Evolutionary conservation across 2,113 vertebrate species (phyloP), one percentile per base, ranked within the genome.

Genomic region (Perca schrenkii): DNA sequence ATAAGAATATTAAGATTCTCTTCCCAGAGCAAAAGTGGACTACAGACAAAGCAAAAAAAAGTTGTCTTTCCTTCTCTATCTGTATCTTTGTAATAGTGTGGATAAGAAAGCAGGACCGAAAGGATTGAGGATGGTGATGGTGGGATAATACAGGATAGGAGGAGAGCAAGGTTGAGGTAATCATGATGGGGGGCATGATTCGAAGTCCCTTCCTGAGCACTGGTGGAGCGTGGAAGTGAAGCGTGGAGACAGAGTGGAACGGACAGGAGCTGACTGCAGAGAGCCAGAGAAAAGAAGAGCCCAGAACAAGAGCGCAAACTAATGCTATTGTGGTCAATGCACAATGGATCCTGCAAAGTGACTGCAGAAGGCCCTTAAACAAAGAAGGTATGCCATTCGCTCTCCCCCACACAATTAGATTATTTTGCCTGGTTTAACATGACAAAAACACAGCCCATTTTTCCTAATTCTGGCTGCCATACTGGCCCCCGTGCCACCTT

Each of bases 331-430:
- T 97, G 87, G 91, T 79, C 84, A 85, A 85, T 87, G 89, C 94
- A 97, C 96, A 97, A 96, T 95, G 93, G 94, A 77, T 89, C 94
- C 93, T 90, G 94, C 91, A 94, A 96, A 96, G 94, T 95, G 95
- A 96, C 95, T 96, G 94, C 91, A 82, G 88, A 96, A 91, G 94
- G 93, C 91, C 93, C 93, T 95, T 95, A 96, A 95, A 96, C 95
- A 96, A 96, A 95, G 86, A 86, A 77, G 81, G 93, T 91, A 91
- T 84, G 90, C 89, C 88, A 91, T 91, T 92, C 77, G 75, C 91
- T 89, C 84, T 85, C 87, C 91, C 90, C 87, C 84, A 88, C 84
- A 93, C 94, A 95, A 96, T 96, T 95, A 95, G 92, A 95, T 95
- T 95, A 82, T 91, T 91, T 94, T 84, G 71, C 79, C 79, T 75